phyloP scores from a whole-genome alignment of 2,113 vertebrate species.

The Chionis minor region DNA sequence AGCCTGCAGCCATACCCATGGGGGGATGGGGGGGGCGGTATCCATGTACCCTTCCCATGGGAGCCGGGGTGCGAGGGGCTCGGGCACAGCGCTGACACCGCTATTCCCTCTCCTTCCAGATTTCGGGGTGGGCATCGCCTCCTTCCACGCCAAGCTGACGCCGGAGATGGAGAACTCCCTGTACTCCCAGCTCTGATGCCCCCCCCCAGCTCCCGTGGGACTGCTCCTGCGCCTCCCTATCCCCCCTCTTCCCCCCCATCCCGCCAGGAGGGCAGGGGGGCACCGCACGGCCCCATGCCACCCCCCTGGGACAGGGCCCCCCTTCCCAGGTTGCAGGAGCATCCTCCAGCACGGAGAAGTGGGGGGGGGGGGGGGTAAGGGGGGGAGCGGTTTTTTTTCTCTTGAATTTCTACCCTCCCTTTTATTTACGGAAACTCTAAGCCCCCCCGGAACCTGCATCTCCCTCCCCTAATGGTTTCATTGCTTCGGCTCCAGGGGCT shows the following conservation, averaged over 20 bases:
- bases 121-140: conserved; percentile 44
- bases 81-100: not conserved
- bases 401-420: not conserved
- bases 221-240: not conserved
- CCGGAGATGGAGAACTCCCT: conserved; percentile 69
- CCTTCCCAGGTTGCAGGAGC: not conserved
- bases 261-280: not conserved
- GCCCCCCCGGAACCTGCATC: fast-evolving
- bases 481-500: not conserved
- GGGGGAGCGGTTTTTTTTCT: not conserved
- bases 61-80: fast-evolving
- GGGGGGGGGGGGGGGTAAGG: not conserved
- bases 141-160: conserved; percentile 66
- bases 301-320: not conserved
- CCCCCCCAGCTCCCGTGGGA: not conserved
- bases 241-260: not conserved
- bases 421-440: not conserved
- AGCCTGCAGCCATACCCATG: not conserved
- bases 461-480: not conserved
- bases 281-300: not conserved
- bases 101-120: conserved; percentile 24
- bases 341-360: not conserved
- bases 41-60: fast-evolving
- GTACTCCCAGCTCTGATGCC: conserved; percentile 67
- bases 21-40: no score